Conservation (phyloP, 2,113 vertebrate genomes). For the Nansenia antarctica region DNA sequence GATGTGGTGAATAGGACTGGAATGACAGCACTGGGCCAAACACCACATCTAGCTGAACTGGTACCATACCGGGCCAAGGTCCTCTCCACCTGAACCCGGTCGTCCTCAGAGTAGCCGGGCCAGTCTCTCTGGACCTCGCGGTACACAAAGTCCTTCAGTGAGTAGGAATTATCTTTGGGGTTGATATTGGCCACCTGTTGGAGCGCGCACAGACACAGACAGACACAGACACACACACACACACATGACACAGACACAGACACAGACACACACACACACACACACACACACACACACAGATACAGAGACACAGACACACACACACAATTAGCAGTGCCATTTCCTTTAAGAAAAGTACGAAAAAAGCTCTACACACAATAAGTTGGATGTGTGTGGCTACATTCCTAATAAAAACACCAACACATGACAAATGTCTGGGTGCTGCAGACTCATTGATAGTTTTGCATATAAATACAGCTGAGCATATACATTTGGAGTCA, state of each 20-base stretch:
- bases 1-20: background rate
- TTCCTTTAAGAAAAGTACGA: too few relatives aligned
- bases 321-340: constrained; percentile 30
- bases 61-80: constrained; percentile 81
- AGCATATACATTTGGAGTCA: too few relatives aligned
- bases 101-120: constrained; percentile 89
- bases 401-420: too few relatives aligned
- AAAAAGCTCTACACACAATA: too few relatives aligned
- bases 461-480: too few relatives aligned
- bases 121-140: constrained; percentile 89
- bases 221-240: background rate
- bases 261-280: background rate
- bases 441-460: too few relatives aligned
- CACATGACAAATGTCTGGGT: too few relatives aligned
- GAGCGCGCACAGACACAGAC: too few relatives aligned
- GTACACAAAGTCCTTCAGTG: constrained; percentile 87
- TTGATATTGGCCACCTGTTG: constrained; percentile 88
- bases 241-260: too few relatives aligned
- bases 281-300: background rate
- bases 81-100: constrained; percentile 80
- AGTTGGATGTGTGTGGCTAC: too few relatives aligned
- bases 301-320: constrained; percentile 20
- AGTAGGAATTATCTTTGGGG: constrained; percentile 88
- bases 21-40: background rate
- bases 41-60: background rate